phyloP scores from a whole-genome alignment of 1,140 invertebrate species.

The Chymomyza costata region DNA sequence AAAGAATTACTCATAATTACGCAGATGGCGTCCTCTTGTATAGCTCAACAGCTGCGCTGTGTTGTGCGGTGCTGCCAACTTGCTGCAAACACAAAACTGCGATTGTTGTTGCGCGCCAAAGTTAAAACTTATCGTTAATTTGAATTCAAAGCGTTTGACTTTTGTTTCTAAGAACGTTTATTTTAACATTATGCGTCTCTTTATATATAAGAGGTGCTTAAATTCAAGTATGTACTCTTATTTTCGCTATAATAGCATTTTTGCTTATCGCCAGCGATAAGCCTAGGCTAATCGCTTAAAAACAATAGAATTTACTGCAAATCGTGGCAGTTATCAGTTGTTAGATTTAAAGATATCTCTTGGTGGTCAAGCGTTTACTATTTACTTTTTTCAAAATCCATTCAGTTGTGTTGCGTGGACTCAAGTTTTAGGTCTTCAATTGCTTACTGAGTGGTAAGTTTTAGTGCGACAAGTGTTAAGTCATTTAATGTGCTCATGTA shows the following conservation, averaged over 20 bases:
- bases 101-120: not conserved
- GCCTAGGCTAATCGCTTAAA: conserved; percentile 44
- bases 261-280: conserved; percentile 48
- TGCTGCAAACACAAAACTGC: conserved; percentile 12
- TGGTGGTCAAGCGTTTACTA: conserved; percentile 19
- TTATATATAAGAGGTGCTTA: no score
- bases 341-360: conserved; percentile 47
- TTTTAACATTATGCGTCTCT: no score
- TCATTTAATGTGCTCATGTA: no score
- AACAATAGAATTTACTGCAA: conserved; percentile 23
- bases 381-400: conserved; percentile 6
- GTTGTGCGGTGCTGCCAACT: conserved; percentile 5
- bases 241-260: no score
- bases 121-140: no score
- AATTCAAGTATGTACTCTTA: no score
- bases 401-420: conserved; percentile 28
- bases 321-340: conserved; percentile 36
- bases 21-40: conserved; percentile 50
- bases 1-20: conserved; percentile 51
- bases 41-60: conserved; percentile 42
- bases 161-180: no score
- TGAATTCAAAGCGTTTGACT: no score
- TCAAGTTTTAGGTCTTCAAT: no score
- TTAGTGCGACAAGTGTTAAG: no score
- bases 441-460: no score